A percentile compares a stretch with the other conserved stretches of the same genome.
Evolutionary conservation across 2,797 vertebrate species (phyloP).

Genomic region (Perodicticus potto): DNA sequence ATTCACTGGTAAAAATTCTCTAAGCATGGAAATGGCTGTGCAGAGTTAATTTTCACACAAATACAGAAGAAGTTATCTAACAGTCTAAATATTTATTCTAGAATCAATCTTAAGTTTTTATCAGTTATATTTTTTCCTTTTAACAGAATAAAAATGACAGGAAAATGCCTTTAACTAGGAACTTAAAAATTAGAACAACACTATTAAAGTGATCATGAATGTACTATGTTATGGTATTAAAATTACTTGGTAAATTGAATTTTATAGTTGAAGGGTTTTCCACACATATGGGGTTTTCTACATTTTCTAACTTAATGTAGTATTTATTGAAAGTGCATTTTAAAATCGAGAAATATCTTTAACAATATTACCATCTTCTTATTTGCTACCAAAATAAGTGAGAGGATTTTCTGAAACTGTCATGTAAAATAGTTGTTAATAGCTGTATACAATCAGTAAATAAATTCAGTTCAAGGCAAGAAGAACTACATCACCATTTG

Average conservation of each 20-base stretch:
- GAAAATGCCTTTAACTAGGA: constrained; percentile 60
- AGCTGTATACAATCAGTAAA: constrained; percentile 94
- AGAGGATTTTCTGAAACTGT: constrained; percentile 87
- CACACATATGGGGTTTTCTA: constrained; percentile 30
- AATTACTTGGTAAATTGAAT: constrained; percentile 71
- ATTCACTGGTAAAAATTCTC: constrained; percentile 50
- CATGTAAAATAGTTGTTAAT: constrained; percentile 94
- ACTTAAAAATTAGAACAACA: constrained; percentile 68
- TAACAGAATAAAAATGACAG: constrained; percentile 63
- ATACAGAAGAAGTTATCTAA: constrained; percentile 70
- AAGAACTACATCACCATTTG: constrained; percentile 93
- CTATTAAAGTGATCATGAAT: constrained; percentile 58
- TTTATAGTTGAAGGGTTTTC: constrained; percentile 54
- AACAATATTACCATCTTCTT: constrained; percentile 79
- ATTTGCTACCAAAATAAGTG: constrained; percentile 76
- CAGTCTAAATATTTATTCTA: constrained; percentile 79
- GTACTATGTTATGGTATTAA: constrained; percentile 56
- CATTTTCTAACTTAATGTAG: constrained; percentile 77
- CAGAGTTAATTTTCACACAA: constrained; percentile 44
- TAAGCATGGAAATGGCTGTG: constrained; percentile 1
- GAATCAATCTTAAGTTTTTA: constrained; percentile 73
- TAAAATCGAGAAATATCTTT: constrained; percentile 83
- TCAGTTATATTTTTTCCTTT: constrained; percentile 66
- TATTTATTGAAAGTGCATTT: constrained; percentile 74
- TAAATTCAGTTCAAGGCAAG: constrained; percentile 93